Conservation (phyloP, 2,113 vertebrate genomes). For the Fregetta grallaria region DNA sequence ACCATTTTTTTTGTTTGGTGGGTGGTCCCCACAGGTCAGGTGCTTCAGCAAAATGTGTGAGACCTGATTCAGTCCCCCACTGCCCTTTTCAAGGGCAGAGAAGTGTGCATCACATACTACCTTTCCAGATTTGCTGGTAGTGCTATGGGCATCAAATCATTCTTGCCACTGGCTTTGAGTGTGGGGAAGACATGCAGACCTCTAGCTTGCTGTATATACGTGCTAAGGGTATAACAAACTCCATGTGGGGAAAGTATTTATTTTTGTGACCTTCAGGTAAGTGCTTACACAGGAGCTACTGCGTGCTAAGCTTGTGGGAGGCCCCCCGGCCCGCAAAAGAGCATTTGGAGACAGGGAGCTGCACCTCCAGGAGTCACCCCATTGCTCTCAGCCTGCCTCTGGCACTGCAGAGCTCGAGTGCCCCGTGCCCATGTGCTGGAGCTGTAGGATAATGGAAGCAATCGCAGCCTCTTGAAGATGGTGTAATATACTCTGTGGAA, state of each 20-base stretch:
- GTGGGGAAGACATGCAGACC: background rate
- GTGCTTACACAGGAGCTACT: background rate
- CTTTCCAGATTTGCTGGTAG: background rate
- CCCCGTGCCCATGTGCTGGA: fast-evolving
- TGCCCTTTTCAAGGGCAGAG: background rate
- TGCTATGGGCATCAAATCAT: background rate
- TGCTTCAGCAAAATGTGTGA: background rate
- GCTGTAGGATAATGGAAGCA: background rate
- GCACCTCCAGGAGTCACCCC: background rate
- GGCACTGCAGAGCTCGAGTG: background rate
- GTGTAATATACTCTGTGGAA: background rate
- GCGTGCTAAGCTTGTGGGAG: background rate
- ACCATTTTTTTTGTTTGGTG: background rate
- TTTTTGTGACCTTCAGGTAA: background rate
- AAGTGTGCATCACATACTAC: background rate
- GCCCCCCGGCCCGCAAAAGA: background rate
- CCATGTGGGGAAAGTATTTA: background rate
- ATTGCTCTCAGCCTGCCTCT: background rate
- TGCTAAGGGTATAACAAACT: background rate
- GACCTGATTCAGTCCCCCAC: too few species aligned
- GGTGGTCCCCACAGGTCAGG: background rate
- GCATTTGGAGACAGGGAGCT: background rate
- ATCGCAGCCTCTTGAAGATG: background rate
- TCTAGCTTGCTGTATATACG: background rate
- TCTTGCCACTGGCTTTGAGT: background rate